phyloP scores from a whole-genome alignment of 2,797 vertebrate species.

The Coracias cyanogaster region DNA sequence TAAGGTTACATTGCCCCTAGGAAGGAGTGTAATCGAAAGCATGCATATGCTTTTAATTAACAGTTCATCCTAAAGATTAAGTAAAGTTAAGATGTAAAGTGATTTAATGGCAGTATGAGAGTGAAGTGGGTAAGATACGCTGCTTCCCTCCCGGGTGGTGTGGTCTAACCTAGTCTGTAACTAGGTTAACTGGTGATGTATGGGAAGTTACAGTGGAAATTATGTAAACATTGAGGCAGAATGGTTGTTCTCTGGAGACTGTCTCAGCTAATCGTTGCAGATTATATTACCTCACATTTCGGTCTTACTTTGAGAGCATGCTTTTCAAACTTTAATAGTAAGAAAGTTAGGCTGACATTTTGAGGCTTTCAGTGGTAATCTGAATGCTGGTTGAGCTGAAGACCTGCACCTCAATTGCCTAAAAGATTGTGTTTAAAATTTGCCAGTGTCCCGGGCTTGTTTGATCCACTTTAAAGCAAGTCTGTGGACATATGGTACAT shows the following conservation, averaged over 20 bases:
- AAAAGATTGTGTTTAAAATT: not conserved
- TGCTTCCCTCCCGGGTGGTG: not conserved
- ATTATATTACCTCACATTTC: not conserved
- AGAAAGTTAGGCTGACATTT: not conserved
- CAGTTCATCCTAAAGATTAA: not conserved
- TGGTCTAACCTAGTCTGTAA: not conserved
- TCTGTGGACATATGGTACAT: not conserved
- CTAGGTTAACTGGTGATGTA: not conserved
- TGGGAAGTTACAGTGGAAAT: not conserved
- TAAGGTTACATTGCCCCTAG: not conserved
- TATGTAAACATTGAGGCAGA: not conserved
- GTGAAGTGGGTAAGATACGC: not conserved
- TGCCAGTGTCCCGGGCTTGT: not conserved
- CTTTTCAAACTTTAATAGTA: not conserved
- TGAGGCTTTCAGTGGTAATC: fast-evolving
- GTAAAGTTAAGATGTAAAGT: not conserved
- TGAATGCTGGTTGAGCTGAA: not conserved
- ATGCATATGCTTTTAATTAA: not conserved
- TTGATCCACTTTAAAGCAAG: not conserved
- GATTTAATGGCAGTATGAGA: not conserved
- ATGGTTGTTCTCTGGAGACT: not conserved
- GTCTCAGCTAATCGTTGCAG: not conserved
- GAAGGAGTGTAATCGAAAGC: not conserved
- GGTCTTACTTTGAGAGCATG: not conserved
- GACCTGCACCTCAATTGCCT: not conserved